Evolutionary conservation across 1,140 invertebrate genomes (phyloP).

Genomic region (Nixonia krombeini): DNA sequence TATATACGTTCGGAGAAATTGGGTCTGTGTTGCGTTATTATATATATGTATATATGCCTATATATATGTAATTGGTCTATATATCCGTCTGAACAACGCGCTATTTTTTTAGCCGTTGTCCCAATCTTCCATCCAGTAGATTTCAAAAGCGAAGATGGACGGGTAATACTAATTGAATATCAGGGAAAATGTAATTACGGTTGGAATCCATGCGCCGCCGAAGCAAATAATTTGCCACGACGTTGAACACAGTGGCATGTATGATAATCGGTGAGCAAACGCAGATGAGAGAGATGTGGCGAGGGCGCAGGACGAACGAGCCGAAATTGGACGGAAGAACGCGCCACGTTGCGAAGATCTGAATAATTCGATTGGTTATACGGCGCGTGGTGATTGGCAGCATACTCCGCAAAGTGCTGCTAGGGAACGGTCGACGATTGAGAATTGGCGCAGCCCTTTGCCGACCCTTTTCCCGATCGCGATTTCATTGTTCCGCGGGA

Average conservation of each 20-base stretch:
- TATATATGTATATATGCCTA: too few relatives aligned
- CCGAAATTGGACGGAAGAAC: constrained; percentile 44
- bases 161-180: constrained; percentile 72
- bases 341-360: constrained; percentile 61
- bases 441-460: constrained; percentile 1
- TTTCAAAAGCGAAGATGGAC: constrained; percentile 40
- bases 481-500: constrained; percentile 35
- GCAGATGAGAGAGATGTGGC: constrained; percentile 45
- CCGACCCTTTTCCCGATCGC: constrained; percentile 31
- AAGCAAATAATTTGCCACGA: constrained; percentile 71
- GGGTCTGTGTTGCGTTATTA: too few relatives aligned
- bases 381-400: constrained; percentile 57
- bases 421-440: constrained; percentile 5
- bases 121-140: constrained; percentile 38
- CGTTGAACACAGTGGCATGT: constrained; percentile 62
- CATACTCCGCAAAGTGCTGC: too few relatives aligned
- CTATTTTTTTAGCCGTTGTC: constrained; percentile 22
- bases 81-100: too few relatives aligned
- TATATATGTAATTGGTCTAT: too few relatives aligned
- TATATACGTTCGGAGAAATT: too few relatives aligned
- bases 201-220: constrained; percentile 71
- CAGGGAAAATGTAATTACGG: constrained; percentile 72
- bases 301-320: constrained; percentile 30
- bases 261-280: constrained; percentile 60
- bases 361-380: constrained; percentile 63